A percentile compares a stretch with the other conserved stretches of the same genome.
Conservation (phyloP, 2,113 vertebrate species). For the Pygoscelis adeliae region DNA sequence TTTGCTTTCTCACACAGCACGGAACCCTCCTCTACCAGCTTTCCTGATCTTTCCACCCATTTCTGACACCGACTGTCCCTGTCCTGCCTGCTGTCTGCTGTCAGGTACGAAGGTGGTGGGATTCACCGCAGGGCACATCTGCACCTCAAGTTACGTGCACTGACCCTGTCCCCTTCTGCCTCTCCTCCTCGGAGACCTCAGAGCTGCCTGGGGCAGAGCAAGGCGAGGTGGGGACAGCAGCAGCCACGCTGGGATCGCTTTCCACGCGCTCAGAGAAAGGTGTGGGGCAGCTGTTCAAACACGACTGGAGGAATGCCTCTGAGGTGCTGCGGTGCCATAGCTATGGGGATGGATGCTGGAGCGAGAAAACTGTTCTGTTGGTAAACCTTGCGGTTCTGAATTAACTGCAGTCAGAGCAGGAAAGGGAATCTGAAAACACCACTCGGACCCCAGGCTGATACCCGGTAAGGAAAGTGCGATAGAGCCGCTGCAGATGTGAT, state of each 20-base stretch:
- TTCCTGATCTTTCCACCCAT: fast-evolving
- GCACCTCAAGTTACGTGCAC: neutral
- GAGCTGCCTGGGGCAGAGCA: neutral
- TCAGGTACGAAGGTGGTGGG: neutral
- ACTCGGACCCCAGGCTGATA: neutral
- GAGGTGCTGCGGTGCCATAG: fast-evolving
- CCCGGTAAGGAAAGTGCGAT: neutral
- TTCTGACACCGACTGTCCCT: neutral
- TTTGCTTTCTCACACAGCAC: neutral
- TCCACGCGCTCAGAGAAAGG: fast-evolving
- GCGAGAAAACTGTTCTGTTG: neutral
- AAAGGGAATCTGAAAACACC: neutral
- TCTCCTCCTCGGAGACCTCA: neutral
- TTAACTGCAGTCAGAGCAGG: neutral
- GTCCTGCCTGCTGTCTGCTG: neutral
- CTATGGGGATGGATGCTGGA: neutral
- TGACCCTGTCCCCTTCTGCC: neutral
- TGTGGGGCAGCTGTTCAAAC: neutral
- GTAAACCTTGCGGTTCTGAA: neutral
- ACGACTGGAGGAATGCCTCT: neutral
- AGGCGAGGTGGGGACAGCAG: neutral
- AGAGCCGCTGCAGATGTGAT: neutral
- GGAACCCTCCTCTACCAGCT: neutral
- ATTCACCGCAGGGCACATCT: neutral
- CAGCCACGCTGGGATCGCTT: fast-evolving